A percentile compares a stretch with the other conserved stretches of the same genome.
Evolutionary conservation across 1,140 invertebrate genomes (phyloP).

Genomic region (Lutraria rhynchaena): DNA sequence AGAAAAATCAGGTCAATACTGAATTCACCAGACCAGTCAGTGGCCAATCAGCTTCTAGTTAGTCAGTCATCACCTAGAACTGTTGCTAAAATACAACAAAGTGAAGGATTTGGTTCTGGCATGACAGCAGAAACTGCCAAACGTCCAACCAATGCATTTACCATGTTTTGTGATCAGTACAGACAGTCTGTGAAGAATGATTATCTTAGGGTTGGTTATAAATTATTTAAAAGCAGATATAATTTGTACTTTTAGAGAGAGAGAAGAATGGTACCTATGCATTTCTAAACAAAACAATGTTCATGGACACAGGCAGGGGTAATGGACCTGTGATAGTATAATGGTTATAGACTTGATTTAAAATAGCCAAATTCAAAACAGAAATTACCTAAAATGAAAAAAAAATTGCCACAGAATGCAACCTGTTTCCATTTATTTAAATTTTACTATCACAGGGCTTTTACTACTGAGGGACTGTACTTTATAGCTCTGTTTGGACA

Average conservation of each 20-base stretch:
- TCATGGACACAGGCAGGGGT: neutral
- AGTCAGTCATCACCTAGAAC: slow-evolving; percentile 25
- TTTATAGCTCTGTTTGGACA: too few relatives aligned
- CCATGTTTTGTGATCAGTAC: slow-evolving; percentile 78
- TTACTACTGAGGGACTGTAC: too few relatives aligned
- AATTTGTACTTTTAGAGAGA: neutral
- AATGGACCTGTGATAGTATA: neutral
- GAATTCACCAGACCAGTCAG: slow-evolving; percentile 30
- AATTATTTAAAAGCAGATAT: neutral
- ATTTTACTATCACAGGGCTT: too few relatives aligned
- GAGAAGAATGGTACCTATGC: neutral
- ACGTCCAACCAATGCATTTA: slow-evolving; percentile 78
- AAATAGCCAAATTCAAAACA: too few relatives aligned
- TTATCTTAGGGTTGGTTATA: slow-evolving; percentile 74
- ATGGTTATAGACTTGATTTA: too few relatives aligned
- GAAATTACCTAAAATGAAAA: too few relatives aligned
- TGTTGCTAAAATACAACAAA: neutral
- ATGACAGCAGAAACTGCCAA: slow-evolving; percentile 62
- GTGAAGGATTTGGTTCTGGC: slow-evolving; percentile 46
- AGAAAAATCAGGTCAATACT: slow-evolving; percentile 39
- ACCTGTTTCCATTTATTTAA: too few relatives aligned
- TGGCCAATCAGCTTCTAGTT: slow-evolving; percentile 38
- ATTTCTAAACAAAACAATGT: neutral
- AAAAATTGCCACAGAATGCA: too few relatives aligned
- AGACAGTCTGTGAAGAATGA: slow-evolving; percentile 73